Evolutionary conservation across 2,797 vertebrate genomes (phyloP), one percentile per base, ranked within the genome.

Genomic region (Anableps anableps): DNA sequence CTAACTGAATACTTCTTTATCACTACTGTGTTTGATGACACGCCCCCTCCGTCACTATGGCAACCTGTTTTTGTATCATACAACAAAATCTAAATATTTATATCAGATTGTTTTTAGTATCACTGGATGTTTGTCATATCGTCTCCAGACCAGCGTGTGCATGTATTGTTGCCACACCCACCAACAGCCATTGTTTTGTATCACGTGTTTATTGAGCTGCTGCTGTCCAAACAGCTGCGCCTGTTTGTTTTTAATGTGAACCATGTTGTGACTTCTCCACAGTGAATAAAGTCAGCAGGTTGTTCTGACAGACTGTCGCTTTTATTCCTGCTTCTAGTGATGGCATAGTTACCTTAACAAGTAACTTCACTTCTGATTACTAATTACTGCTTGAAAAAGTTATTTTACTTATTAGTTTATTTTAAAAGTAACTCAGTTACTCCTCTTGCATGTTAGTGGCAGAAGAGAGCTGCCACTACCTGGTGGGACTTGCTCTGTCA

Each of bases 11-110:
- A 97, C 98, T 98, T 97, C 96, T 97, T 97, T 95, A 96, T 97
- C 96, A 85, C 82, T 87, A 85, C 82, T 88, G 85, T 90, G 88
- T 75, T 87, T 83, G 72, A 75, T 77, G 81, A 78, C 80, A 23
- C 34, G 2, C 82, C 53, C 77, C 50, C 14, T 1, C 71, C 0
- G 14, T 77, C 83, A 96, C 96, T 85, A 93, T 95, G 95, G 96
- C 95, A 96, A 95, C 95, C 23, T 97, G 96, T 96, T 97, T 98
- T 98, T 98, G 97, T 98, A 98, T 95, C 96, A 98, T 97, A 98
- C 94, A n/a, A n/a, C 51, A 82, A 92, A 97, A 96, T 97, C 98
- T 98, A 98, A 97, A 98, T 97, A 97, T 98, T 98, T 98, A 97
- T 98, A 97, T 96, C 90, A 95, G 89, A 95, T 96, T 96, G 97